Evolutionary conservation across 1,140 invertebrate genomes (phyloP).

Genomic region (Notospermus geniculatus): DNA sequence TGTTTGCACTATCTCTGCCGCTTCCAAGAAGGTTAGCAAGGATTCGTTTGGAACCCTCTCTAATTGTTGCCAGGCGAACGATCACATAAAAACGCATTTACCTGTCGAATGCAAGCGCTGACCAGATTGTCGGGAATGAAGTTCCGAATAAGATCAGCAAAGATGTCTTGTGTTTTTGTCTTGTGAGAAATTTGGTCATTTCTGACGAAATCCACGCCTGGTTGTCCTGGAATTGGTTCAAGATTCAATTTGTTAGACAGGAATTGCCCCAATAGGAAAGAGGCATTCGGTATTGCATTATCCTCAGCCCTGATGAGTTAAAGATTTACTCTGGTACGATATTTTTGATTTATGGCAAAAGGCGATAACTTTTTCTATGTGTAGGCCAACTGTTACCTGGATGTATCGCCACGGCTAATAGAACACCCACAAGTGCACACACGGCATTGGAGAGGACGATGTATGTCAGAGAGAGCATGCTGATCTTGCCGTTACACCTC

Average conservation of each 20-base stretch:
- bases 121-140: slow-evolving; percentile 86
- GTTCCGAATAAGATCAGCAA: slow-evolving; percentile 65
- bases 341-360: too few species aligned
- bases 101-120: slow-evolving; percentile 58
- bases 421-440: slow-evolving; percentile 62
- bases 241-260: not conserved
- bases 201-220: slow-evolving; percentile 63
- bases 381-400: slow-evolving; percentile 68
- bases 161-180: slow-evolving; percentile 54
- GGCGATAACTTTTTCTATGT: too few species aligned
- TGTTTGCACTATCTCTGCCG: too few species aligned
- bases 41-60: too few species aligned
- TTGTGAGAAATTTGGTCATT: slow-evolving; percentile 8
- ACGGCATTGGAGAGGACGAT: slow-evolving; percentile 34
- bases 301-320: too few species aligned
- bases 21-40: too few species aligned
- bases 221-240: slow-evolving; percentile 68
- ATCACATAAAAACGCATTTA: too few species aligned
- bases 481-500: slow-evolving; percentile 38
- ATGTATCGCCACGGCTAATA: slow-evolving; percentile 78
- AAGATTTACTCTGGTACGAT: too few species aligned
- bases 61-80: too few species aligned
- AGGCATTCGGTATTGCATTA: too few species aligned
- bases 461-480: slow-evolving; percentile 27
- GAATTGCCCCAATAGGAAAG: too few species aligned